Evolutionary conservation across 2,888 invertebrate genomes (phyloP), one percentile per base, ranked within the genome.

Genomic region (Arctia plantaginis): DNA sequence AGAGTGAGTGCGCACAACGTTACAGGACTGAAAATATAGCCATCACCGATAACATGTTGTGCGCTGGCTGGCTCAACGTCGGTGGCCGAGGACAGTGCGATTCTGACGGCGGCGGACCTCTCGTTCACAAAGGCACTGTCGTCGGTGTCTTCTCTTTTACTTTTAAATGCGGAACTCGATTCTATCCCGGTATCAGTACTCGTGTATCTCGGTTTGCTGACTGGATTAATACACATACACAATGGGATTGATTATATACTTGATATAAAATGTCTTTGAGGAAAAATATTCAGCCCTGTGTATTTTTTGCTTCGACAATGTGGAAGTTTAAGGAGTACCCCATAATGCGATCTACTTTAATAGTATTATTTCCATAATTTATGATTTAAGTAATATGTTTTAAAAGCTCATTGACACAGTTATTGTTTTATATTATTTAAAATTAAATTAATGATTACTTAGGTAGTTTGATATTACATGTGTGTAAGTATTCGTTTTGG

Each of bases 31-130:
- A 69, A 0, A 64, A 41, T 62, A 15, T 62, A 23, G 41, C n/a
- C 0, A 70, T 90, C 41, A 90, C 86, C n/a, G 87, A 81, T 39
- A 82, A 87, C 79, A 83, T 92, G 89, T 77, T 89, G 85, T 76
- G 86, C 79, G 70, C 90, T 82, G 77, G 86, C 73, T 59, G 87
- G 81, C 77, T 87, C 75, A 74, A 86, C 79, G 90, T 91, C 10
- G 93, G 93, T 15, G 90, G 92, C 23, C 89, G 93, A 30, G 93
- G 91, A 83, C 93, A 92, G 84, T 94, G 94, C 85, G 85, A 88
- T 81, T 91, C 90, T n/a, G 92, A 93, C 82, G 89, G 89, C 27
- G 92, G 92, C 3, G 90, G 91, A 64, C 92, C 92, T 23, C 88
- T 92, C 35, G 85, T 89, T 78, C 91, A 91, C 80, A 88, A 89